Percentiles rank a stretch among this genome's conserved stretches.
These are phyloP conservation scores for Dermochelys coriacea DNA, from an alignment of 2,797 vertebrate genomes.

Conservation along the genomic window DNA sequence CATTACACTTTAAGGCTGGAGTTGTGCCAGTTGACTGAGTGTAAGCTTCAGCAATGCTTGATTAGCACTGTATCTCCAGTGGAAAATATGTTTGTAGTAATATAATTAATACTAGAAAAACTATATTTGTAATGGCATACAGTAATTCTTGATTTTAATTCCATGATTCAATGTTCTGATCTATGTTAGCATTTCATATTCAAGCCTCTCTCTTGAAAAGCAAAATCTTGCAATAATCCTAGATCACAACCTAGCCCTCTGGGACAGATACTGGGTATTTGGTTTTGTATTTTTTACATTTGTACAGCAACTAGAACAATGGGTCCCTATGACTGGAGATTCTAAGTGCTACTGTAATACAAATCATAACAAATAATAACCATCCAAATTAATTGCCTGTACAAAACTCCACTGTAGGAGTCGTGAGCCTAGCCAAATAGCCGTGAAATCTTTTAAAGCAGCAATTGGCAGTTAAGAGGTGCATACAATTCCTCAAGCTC, in stretches of 20 bases:
- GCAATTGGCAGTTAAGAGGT: background rate
- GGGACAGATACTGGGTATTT: background rate
- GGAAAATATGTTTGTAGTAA: constrained; percentile 31
- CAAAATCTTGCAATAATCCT: constrained; percentile 1
- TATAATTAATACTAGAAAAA: constrained; percentile 18
- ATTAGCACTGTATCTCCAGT: constrained; percentile 25
- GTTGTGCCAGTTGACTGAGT: constrained; percentile 38
- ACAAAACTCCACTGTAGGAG: background rate
- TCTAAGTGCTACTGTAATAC: background rate
- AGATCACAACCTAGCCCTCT: background rate
- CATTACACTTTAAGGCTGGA: constrained; percentile 19
- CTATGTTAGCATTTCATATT: background rate
- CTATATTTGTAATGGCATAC: background rate
- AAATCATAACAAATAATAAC: background rate
- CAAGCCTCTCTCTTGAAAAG: constrained; percentile 2
- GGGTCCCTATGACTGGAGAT: background rate
- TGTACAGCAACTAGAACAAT: background rate
- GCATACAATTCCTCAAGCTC: background rate
- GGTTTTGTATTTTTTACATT: constrained; percentile 17
- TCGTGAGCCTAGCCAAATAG: background rate
- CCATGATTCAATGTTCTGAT: background rate
- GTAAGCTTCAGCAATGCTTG: constrained; percentile 30
- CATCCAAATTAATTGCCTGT: background rate
- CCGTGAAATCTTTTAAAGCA: background rate
- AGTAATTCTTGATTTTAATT: constrained; percentile 9